Evolutionary conservation across 2,113 vertebrate genomes (phyloP).

Genomic region (Urocolius indicus): DNA sequence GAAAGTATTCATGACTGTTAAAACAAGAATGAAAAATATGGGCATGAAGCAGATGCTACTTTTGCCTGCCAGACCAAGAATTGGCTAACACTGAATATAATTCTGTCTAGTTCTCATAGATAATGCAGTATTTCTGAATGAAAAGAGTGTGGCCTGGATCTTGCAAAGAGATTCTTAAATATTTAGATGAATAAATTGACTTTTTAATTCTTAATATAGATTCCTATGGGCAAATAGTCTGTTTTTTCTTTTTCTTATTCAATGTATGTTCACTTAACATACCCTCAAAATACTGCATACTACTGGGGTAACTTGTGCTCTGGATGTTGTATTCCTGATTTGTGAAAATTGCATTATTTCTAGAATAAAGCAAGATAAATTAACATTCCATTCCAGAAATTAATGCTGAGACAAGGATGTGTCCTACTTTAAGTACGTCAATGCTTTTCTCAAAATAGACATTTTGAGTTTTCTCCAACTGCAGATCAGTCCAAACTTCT

Average conservation of each 20-base stretch:
- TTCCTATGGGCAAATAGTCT: background rate
- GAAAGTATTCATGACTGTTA: conserved; percentile 65
- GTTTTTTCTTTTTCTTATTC: background rate
- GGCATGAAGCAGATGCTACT: conserved; percentile 49
- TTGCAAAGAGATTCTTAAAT: background rate
- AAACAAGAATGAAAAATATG: conserved; percentile 57
- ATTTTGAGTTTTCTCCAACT: background rate
- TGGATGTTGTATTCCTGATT: background rate
- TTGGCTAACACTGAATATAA: background rate
- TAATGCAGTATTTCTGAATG: background rate
- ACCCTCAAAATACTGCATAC: background rate
- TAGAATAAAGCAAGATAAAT: background rate
- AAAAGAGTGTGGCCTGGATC: background rate
- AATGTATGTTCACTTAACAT: background rate
- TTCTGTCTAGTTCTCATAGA: background rate
- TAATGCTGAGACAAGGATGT: background rate
- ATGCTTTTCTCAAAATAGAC: background rate
- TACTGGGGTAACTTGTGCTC: background rate
- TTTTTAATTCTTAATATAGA: background rate
- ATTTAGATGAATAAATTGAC: background rate
- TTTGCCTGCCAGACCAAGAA: conserved; percentile 57
- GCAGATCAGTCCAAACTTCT: background rate
- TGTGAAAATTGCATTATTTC: background rate
- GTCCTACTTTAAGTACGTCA: background rate
- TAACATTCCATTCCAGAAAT: background rate